These are phyloP conservation scores for Podarcis cretensis DNA, from an alignment of 2,113 vertebrate genomes.

Conservation along the genomic window DNA sequence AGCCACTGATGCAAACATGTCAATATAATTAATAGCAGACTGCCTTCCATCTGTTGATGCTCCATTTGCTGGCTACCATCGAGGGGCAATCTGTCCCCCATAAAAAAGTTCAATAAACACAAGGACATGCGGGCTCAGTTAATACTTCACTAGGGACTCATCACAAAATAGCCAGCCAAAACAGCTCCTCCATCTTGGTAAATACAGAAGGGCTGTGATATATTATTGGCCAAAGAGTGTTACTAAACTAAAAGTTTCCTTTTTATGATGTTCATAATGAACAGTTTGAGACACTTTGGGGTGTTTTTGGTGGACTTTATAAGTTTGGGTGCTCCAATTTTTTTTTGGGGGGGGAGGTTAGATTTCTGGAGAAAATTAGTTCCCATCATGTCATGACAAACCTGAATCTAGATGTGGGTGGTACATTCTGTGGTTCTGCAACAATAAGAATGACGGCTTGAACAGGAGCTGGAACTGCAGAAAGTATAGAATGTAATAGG, in stretches of 20 bases:
- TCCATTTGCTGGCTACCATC: neutral
- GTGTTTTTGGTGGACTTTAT: neutral
- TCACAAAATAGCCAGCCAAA: neutral
- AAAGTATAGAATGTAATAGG: neutral
- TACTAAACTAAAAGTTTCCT: neutral
- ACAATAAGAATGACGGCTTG: too few species aligned
- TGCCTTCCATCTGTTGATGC: constrained; percentile 29
- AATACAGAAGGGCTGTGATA: neutral
- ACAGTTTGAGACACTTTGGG: too few species aligned
- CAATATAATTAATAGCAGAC: constrained; percentile 40
- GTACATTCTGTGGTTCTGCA: too few species aligned
- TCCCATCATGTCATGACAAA: too few species aligned
- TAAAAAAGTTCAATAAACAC: constrained; percentile 20
- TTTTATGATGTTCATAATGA: neutral
- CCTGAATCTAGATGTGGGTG: neutral
- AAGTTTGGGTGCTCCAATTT: neutral
- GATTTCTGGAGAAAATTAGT: neutral
- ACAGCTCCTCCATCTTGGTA: neutral
- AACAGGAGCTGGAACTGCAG: neutral
- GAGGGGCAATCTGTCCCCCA: neutral
- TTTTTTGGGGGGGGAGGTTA: neutral
- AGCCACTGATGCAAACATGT: constrained; percentile 4
- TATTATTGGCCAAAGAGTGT: neutral
- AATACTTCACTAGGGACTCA: constrained; percentile 15
- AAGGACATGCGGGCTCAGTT: neutral